A percentile compares a stretch with the other conserved stretches of the same genome.
Conservation (phyloP, 1,140 invertebrate genomes). For the Lucilia sericata region DNA sequence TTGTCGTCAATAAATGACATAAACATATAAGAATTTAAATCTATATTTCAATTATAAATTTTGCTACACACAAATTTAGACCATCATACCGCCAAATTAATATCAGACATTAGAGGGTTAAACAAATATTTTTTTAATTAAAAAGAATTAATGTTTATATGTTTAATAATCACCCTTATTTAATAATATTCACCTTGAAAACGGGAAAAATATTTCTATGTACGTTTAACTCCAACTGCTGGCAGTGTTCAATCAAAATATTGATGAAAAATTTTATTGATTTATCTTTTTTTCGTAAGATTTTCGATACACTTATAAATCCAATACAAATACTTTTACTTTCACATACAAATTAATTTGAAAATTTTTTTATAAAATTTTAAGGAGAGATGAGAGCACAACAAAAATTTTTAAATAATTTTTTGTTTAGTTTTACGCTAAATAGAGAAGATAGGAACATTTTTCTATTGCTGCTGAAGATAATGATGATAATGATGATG, state of each 20-base stretch:
- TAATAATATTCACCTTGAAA: background rate
- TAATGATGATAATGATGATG: background rate
- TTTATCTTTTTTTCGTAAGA: background rate
- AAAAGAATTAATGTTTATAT: no score
- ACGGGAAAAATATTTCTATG: background rate
- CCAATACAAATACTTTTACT: background rate
- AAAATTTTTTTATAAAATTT: no score
- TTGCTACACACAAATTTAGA: no score
- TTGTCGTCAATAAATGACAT: no score
- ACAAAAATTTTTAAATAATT: no score
- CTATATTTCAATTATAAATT: no score
- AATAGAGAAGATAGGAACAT: background rate
- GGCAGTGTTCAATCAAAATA: background rate
- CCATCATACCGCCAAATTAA: no score
- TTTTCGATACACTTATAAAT: background rate
- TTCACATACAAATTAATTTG: background rate
- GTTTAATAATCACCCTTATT: no score
- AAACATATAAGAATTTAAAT: no score
- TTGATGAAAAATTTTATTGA: background rate
- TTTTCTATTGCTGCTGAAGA: background rate
- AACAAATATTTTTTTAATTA: no score
- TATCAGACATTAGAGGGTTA: no score
- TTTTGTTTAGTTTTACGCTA: background rate
- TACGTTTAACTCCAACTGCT: background rate
- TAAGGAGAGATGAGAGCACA: no score